Conservation (phyloP, 2,797 vertebrate genomes). For the Alcedo quadribrachys region DNA sequence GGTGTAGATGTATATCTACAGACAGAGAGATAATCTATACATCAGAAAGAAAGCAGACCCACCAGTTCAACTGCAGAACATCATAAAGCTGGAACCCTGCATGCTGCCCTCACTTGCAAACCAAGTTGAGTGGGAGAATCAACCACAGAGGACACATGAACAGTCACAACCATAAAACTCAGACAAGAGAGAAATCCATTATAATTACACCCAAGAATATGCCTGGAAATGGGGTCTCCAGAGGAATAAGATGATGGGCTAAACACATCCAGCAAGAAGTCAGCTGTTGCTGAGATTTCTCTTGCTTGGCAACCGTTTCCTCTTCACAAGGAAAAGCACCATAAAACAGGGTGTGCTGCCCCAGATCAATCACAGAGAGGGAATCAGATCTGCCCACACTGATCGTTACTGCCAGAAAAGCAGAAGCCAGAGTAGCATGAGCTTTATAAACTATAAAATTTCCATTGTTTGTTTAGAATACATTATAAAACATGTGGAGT, state of each 20-base stretch:
- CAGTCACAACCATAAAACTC: neutral
- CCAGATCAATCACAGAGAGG: neutral
- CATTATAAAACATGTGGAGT: neutral
- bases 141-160: neutral
- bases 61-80: neutral
- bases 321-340: neutral
- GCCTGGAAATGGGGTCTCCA: neutral
- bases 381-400: neutral
- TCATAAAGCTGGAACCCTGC: neutral
- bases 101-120: neutral
- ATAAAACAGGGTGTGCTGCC: neutral
- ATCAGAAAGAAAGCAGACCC: neutral
- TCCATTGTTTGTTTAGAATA: constrained; percentile 8
- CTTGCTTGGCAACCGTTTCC: neutral
- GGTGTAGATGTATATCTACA: neutral
- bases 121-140: neutral
- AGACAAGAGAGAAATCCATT: neutral
- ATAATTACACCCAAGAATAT: neutral
- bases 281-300: neutral
- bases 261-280: neutral
- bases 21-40: neutral
- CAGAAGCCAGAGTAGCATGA: neutral
- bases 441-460: neutral
- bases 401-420: neutral
- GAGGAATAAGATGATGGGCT: neutral